Percentiles rank a stretch among this genome's conserved stretches.
Evolutionary conservation across 1,140 invertebrate species (phyloP).

Genomic region (Conus ventricosus): DNA sequence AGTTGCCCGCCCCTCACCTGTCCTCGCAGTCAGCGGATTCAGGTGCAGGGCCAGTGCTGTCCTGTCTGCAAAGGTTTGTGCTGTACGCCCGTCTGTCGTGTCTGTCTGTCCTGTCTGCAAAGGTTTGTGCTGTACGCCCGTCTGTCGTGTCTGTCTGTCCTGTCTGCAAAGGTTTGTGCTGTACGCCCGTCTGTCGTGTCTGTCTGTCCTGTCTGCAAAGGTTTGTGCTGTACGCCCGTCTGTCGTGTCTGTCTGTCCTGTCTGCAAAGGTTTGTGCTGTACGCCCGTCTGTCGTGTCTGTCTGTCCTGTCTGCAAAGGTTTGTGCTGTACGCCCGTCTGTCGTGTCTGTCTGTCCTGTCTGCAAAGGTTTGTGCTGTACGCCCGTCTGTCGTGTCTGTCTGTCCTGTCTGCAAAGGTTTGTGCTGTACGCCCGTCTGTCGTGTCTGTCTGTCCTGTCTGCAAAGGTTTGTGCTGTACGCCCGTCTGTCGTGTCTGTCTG

Average conservation of each 20-base stretch:
- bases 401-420: conserved; percentile 93
- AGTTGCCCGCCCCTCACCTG: conserved; percentile 88
- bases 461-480: conserved; percentile 82
- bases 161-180: conserved; percentile 90
- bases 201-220: conserved; percentile 91
- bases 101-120: not conserved
- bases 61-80: conserved; percentile 89
- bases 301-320: conserved; percentile 93
- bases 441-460: conserved; percentile 86
- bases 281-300: not conserved
- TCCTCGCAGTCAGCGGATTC: conserved; percentile 84
- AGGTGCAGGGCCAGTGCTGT: conserved; percentile 89
- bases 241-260: conserved; percentile 81
- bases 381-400: conserved; percentile 27
- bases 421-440: conserved; percentile 10
- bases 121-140: conserved; percentile 79
- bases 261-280: conserved; percentile 89
- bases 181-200: not conserved
- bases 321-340: conserved; percentile 54
- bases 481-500: conserved; percentile 75
- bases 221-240: conserved; percentile 77
- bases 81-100: conserved; percentile 20
- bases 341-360: conserved; percentile 82
- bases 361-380: conserved; percentile 87
- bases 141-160: conserved; percentile 79